Evolutionary conservation across 2,113 vertebrate genomes (phyloP), one percentile per base, ranked within the genome.

Genomic region (Typhlomys cinereus): DNA sequence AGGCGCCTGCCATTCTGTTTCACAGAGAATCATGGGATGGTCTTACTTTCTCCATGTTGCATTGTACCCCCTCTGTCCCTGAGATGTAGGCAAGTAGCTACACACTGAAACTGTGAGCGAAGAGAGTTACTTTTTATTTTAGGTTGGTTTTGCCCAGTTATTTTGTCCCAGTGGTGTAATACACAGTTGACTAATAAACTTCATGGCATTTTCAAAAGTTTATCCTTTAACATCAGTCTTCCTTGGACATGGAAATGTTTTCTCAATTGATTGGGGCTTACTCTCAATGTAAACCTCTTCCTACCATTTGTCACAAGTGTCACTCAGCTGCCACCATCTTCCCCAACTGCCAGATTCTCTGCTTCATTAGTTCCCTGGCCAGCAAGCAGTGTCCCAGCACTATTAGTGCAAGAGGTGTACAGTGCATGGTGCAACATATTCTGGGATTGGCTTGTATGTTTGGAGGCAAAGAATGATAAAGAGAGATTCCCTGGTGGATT

Each of bases 311-410:
- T 21, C 27, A 8, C 9, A 78, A 67, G 59, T 39, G 39, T 25
- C 20, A 62, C 1, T 21, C n/a, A 74, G 9, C 13, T 75, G 10
- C 14, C 69, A 2, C 8, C 18, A 17, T 20, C 27, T 29, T 29
- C 27, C 9, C 5, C n/a, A 20, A 57, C 5, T 41, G 25, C 39
- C 9, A 15, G 23, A 8, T 62, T 64, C 41, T 8, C n/a, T 13
- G 12, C 13, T n/a, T n/a, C 12, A 50, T 29, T n/a, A n/a, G 11
- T 2, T 86, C 17, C 10, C 36, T 69, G 21, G 44, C 7, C 23
- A 23, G 17, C 2, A 23, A 17, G 13, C 7, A 41, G 2, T 36
- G 31, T 8, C 15, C 8, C 2, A 29, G 39, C 1, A 12, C n/a
- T 41, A 4, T 57, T n/a, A 59, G 11, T 5, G 4, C 5, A 5